Evolutionary conservation across 2,113 vertebrate genomes (phyloP).

Genomic region (Myiagra hebetior): DNA sequence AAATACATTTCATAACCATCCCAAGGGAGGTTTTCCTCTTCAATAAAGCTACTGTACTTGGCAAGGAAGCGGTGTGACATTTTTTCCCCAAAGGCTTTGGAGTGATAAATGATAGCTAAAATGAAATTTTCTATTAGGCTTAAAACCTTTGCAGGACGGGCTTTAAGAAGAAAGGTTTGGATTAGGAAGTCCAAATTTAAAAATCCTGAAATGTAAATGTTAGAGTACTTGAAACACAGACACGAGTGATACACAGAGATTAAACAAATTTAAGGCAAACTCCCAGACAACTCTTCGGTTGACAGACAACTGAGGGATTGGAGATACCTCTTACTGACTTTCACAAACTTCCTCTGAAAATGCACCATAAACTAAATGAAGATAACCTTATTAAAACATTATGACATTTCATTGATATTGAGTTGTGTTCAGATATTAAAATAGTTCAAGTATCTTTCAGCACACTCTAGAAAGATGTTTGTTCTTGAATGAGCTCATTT

Average conservation of each 20-base stretch:
- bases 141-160: background rate
- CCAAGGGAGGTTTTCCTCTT: conserved; percentile 5
- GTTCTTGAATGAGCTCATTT: background rate
- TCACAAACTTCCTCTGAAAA: background rate
- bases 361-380: background rate
- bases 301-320: background rate
- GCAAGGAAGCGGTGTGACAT: background rate
- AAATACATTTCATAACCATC: conserved; percentile 50
- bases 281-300: background rate
- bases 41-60: conserved; percentile 37
- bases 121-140: background rate
- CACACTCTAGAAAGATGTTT: background rate
- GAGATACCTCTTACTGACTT: background rate
- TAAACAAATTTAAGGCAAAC: background rate
- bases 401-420: background rate
- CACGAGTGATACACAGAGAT: background rate
- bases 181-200: background rate
- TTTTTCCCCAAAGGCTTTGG: conserved; percentile 18
- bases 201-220: background rate
- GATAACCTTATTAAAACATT: background rate
- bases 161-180: background rate
- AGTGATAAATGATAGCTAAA: conserved; percentile 39
- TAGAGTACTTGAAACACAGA: background rate
- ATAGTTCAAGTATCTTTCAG: background rate
- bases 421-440: background rate